phyloP scores from a whole-genome alignment of 2,888 invertebrate genomes.

The Hydrotaea cyrtoneurina region DNA sequence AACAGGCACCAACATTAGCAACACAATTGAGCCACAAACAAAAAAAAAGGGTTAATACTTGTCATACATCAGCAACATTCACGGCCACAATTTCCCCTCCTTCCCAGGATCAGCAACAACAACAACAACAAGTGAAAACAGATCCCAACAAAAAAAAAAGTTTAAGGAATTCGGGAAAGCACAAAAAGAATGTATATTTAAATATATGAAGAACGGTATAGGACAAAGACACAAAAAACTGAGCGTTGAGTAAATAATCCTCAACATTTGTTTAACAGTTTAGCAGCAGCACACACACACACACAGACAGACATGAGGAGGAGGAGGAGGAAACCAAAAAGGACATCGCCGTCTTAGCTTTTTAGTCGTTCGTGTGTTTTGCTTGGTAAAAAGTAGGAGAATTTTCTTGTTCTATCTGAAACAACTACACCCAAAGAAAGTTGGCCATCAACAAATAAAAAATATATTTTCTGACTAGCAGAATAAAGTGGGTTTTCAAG shows the following conservation, averaged over 20 bases:
- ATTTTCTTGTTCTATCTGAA: background rate
- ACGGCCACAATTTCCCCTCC: no score
- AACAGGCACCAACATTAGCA: background rate
- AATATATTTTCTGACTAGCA: no score
- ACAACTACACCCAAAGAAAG: background rate
- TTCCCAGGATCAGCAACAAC: no score
- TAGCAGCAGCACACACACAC: background rate
- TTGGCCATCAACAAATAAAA: no score
- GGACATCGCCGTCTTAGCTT: background rate
- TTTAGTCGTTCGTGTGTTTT: background rate
- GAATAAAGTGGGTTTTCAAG: no score
- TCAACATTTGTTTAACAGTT: slow-evolving; percentile 20
- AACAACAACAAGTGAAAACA: background rate
- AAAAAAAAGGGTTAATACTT: slow-evolving; percentile 11
- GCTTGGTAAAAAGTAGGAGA: background rate
- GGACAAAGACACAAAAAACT: background rate
- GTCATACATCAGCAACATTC: background rate
- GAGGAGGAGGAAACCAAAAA: background rate
- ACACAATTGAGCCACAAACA: background rate
- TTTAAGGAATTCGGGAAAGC: background rate
- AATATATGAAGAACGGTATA: slow-evolving; percentile 8
- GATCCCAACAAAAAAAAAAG: background rate
- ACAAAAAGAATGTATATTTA: background rate
- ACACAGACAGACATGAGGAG: background rate
- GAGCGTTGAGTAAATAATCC: background rate